These are phyloP conservation scores for Crotalus adamanteus DNA, from an alignment of 2,797 vertebrate genomes.

Conservation along the genomic window DNA sequence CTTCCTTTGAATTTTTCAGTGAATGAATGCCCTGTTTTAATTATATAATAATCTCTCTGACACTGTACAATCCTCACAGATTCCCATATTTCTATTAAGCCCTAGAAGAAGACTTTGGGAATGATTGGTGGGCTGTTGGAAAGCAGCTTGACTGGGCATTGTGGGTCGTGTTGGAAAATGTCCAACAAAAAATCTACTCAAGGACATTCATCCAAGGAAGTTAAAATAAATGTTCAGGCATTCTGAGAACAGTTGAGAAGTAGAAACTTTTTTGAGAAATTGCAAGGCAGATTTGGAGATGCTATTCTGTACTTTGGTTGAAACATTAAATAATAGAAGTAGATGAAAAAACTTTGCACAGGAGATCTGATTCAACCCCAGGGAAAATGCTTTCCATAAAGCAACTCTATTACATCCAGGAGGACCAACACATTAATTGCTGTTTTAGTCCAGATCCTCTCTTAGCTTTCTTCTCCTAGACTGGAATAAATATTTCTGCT, in stretches of 20 bases:
- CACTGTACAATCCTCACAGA: background rate
- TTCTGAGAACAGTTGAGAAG: background rate
- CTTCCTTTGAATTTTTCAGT: background rate
- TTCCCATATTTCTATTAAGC: background rate
- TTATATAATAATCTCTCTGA: background rate
- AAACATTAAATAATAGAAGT: background rate
- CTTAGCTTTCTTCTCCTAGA: background rate
- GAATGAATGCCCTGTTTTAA: background rate
- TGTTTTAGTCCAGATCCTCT: background rate
- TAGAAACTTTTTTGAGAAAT: background rate
- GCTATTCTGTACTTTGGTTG: background rate
- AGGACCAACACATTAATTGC: background rate
- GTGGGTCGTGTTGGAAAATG: background rate
- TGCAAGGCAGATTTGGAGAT: background rate
- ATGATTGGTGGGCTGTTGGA: background rate
- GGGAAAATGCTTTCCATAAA: background rate
- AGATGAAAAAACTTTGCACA: background rate
- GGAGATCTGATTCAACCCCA: background rate
- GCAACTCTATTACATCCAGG: background rate
- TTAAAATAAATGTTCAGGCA: background rate
- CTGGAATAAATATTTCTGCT: background rate
- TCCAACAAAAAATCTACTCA: background rate
- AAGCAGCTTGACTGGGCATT: background rate
- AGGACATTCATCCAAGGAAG: background rate
- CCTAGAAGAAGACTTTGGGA: background rate